Base-by-base conservation (phyloP, 1,140 invertebrate genomes). In the Mactra quadrangularis region DNA sequence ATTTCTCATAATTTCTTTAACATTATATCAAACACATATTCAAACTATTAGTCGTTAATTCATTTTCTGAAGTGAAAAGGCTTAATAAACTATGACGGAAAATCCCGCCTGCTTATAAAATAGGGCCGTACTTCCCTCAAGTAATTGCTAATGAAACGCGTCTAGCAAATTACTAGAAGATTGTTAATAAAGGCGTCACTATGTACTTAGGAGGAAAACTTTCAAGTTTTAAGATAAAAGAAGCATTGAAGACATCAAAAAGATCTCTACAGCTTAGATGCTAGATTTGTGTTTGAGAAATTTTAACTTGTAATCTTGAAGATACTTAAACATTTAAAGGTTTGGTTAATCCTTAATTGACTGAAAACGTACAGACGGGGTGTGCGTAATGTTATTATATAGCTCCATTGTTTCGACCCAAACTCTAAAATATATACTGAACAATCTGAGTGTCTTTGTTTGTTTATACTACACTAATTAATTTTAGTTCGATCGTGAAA, bases 221-320 rank as follows among this genome's bases (percentile, higher is more conserved):
- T 47, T 47, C 19, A 47, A 47, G 45, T 47, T 47, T 47, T 47
- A 47, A 47, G 45, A 47, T 47, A 47, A 47, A 47, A 47, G 45
- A 47, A 47, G 45, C 45, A 11, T 11, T 47, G 9, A 19, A 47
- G 19, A 47, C 45, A 11, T 47, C 45, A 47, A 47, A 47, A 47
- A 47, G 45, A 47, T 47, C 45, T 47, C 9, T 11, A 47, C 9
- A 47, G 45, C 9, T 19, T 47, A 47, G 45, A 11, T 47, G 9
- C 19, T 19, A 11, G 19, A 47, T 47, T 47, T 47, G 19, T 11
- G 19, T 19, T 11, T 19, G 19, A 19, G 19, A 19, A 47, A 47
- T 47, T 11, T 47, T 11, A 47, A 11, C 45, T 11, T 47, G 9
- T 47, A 19, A 11, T 11, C 19, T 47, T 9, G 19, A 19, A 47